These are phyloP conservation scores for Pedionomus torquatus DNA, from an alignment of 2,113 vertebrate genomes.

Conservation along the genomic window DNA sequence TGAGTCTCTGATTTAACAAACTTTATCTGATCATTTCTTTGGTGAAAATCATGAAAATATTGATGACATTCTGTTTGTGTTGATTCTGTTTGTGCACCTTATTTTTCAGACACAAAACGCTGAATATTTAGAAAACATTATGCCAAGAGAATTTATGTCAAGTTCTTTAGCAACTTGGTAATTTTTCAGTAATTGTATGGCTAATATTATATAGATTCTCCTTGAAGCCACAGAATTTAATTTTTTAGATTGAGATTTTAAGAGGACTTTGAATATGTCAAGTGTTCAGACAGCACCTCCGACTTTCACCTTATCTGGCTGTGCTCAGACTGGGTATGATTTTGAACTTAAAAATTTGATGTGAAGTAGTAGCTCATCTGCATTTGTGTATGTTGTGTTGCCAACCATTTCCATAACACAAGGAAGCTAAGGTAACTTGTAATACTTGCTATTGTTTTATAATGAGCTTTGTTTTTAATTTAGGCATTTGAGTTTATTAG, in stretches of 20 bases:
- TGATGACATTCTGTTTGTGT: too few species aligned
- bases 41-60: neutral
- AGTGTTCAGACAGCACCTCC: neutral
- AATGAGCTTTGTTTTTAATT: neutral
- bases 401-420: neutral
- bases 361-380: neutral
- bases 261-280: neutral
- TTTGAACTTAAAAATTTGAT: neutral
- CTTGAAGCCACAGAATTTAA: neutral
- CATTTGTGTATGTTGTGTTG: neutral
- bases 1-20: neutral
- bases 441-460: neutral
- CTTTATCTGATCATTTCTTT: neutral
- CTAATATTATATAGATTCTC: neutral
- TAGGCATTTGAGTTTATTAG: neutral
- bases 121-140: neutral
- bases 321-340: neutral
- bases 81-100: neutral
- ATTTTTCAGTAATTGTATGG: neutral
- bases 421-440: neutral
- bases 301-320: neutral
- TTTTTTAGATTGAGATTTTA: neutral
- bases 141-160: neutral
- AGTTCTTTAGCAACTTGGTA: neutral
- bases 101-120: neutral